Conservation (phyloP, 2,888 invertebrate genomes). For the Crioceris asparagi region DNA sequence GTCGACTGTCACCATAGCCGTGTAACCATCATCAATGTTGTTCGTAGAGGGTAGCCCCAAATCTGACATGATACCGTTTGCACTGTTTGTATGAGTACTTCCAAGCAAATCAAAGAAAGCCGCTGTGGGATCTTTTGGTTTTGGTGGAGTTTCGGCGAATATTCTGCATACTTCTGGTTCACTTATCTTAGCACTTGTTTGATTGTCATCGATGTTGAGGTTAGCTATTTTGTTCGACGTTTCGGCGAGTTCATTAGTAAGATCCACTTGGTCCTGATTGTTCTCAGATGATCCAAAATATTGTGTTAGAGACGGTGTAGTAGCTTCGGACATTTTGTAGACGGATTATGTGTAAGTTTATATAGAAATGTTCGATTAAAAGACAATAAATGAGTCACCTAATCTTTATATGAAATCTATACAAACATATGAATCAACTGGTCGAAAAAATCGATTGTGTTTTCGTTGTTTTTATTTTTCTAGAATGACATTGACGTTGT, state of each 20-base stretch:
- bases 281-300: slow-evolving; percentile 39
- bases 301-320: slow-evolving; percentile 45
- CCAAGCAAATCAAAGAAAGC: slow-evolving; percentile 41
- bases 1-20: slow-evolving; percentile 35
- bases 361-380: too few species aligned
- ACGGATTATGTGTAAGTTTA: too few species aligned
- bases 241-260: slow-evolving; percentile 24
- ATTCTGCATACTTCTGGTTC: slow-evolving; percentile 41
- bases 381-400: too few species aligned
- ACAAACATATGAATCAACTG: too few species aligned
- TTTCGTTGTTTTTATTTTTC: too few species aligned
- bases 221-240: slow-evolving; percentile 24
- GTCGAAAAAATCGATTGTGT: too few species aligned
- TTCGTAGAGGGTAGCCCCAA: slow-evolving; percentile 22
- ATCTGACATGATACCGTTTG: slow-evolving; percentile 24
- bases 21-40: slow-evolving; percentile 32
- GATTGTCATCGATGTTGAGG: slow-evolving; percentile 21
- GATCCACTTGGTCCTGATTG: slow-evolving; percentile 22
- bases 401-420: too few species aligned
- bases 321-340: slow-evolving; percentile 14
- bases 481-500: too few species aligned
- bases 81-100: slow-evolving; percentile 20
- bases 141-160: slow-evolving; percentile 36
- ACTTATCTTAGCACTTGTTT: slow-evolving; percentile 20
- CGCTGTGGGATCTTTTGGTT: slow-evolving; percentile 36